Evolutionary conservation across 2,797 vertebrate species (phyloP).

Genomic region (Toxotes lorentzi): DNA sequence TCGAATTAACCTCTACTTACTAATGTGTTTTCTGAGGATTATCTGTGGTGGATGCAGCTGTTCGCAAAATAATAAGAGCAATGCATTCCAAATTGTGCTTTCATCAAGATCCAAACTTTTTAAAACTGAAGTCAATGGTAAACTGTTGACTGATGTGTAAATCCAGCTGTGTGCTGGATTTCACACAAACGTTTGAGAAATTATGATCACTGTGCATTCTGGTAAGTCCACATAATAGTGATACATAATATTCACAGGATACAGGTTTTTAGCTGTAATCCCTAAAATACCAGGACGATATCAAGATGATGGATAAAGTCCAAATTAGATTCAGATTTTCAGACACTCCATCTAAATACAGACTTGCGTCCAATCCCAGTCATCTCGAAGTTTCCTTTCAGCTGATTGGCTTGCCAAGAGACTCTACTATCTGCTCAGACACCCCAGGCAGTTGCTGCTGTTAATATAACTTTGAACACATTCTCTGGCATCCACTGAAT

Average conservation of each 20-base stretch:
- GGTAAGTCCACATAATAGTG: background rate
- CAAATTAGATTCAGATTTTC: background rate
- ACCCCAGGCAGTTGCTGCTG: constrained; percentile 44
- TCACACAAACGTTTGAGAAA: background rate
- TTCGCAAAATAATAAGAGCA: constrained; percentile 26
- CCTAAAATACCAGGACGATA: background rate
- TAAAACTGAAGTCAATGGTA: background rate
- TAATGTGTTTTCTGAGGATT: constrained; percentile 54
- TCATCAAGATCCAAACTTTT: constrained; percentile 12
- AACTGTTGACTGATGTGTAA: background rate
- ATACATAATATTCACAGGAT: background rate
- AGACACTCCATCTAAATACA: background rate
- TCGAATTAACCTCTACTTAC: constrained; percentile 36
- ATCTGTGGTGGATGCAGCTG: constrained; percentile 25
- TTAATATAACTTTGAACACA: constrained; percentile 47
- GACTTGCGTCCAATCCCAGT: background rate
- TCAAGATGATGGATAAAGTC: background rate
- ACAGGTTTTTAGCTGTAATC: background rate
- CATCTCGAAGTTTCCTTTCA: constrained; percentile 15
- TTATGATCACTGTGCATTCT: background rate
- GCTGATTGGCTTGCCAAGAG: constrained; percentile 30
- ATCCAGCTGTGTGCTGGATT: background rate
- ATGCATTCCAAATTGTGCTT: background rate
- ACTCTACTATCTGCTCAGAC: constrained; percentile 21
- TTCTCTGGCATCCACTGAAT: constrained; percentile 41